These are phyloP conservation scores for Cynaeus angustus DNA, from an alignment of 2,888 invertebrate species.

Conservation along the genomic window DNA sequence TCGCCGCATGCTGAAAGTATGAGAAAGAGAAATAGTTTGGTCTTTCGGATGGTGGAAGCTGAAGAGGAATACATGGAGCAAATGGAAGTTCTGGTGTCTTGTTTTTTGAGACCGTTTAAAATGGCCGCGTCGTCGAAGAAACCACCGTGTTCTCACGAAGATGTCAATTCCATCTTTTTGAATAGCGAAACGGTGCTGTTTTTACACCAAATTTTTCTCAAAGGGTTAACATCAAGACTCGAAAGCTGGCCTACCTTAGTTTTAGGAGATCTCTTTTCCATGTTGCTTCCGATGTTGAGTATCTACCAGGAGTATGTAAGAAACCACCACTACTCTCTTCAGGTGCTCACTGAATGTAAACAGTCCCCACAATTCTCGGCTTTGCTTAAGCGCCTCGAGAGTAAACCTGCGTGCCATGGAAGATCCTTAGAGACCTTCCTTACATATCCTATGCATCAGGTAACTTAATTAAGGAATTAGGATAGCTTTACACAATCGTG, in stretches of 20 bases:
- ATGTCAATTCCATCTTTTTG: conserved; percentile 94
- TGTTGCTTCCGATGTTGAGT: conserved; percentile 94
- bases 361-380: conserved; percentile 86
- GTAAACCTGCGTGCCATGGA: conserved; percentile 89
- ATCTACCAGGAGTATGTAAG: conserved; percentile 97
- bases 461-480: conserved; percentile 65
- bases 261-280: conserved; percentile 94
- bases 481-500: conserved; percentile 1
- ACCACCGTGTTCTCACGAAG: conserved; percentile 94
- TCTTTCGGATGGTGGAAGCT: conserved; percentile 93
- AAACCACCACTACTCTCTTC: conserved; percentile 94
- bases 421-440: conserved; percentile 90
- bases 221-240: conserved; percentile 91
- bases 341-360: conserved; percentile 94
- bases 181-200: conserved; percentile 95
- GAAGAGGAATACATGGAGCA: conserved; percentile 96
- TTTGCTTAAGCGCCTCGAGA: conserved; percentile 86
- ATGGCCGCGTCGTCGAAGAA: conserved; percentile 96
- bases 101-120: conserved; percentile 91
- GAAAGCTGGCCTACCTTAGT: conserved; percentile 96
- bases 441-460: conserved; percentile 97
- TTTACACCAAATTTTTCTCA: conserved; percentile 94
- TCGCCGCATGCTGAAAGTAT: conserved; percentile 96
- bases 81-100: conserved; percentile 88
- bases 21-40: conserved; percentile 91